Conservation (phyloP, 1,140 invertebrate species). For the Conus ventricosus region DNA sequence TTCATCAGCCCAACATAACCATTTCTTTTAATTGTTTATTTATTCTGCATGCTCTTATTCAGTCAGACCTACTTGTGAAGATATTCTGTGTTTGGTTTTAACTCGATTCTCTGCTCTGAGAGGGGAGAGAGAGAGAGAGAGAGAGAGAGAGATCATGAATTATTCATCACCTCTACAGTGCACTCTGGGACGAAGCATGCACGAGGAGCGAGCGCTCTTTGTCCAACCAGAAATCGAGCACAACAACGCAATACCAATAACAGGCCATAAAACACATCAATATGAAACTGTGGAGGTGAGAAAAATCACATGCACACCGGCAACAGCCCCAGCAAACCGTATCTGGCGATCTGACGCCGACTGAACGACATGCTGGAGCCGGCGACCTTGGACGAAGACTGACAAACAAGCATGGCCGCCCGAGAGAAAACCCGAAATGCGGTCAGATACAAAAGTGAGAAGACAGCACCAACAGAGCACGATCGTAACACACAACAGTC, state of each 20-base stretch:
- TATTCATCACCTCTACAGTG: constrained; percentile 6
- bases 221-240: neutral
- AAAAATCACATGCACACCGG: neutral
- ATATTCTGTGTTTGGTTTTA: too few species aligned
- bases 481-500: neutral
- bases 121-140: neutral
- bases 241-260: neutral
- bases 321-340: too few species aligned
- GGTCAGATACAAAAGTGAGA: neutral
- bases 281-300: neutral
- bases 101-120: too few species aligned
- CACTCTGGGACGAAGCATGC: neutral
- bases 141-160: constrained; percentile 23
- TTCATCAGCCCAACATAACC: too few species aligned
- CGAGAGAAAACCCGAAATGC: constrained; percentile 1
- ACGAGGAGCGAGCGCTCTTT: neutral
- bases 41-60: too few species aligned
- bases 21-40: too few species aligned
- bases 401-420: constrained; percentile 1
- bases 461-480: neutral
- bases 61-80: too few species aligned
- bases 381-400: neutral
- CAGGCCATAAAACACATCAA: neutral
- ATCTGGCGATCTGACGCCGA: neutral
- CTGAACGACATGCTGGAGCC: neutral